Base-by-base conservation (phyloP, 2,797 vertebrate genomes). In the Oryzias dopingdopingensis region DNA sequence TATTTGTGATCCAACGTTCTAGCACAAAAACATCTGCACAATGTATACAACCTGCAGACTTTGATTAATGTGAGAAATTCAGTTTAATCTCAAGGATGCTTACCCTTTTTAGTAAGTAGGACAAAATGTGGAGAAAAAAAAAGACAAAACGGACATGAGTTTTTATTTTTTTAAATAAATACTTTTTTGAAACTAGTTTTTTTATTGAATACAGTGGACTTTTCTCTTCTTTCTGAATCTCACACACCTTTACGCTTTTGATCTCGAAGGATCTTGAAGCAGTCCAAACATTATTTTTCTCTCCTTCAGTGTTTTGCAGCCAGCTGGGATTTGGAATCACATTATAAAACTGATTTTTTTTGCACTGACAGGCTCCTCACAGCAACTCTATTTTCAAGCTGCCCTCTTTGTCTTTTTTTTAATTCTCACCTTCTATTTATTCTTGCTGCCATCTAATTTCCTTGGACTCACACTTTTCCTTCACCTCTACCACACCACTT, bases 401-500 rank as follows among this genome's bases (percentile, higher is more conserved):
- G 59, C 40, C 54, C 32, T 13, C 32, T 37, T 37, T 6, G 1
- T 26, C 24, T 32, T 32, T 12, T 32, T 37, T 77, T 74, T 58
- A 73, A 74, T 84, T 79, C 68, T 70, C 71, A 76, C 67, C 49
- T 72, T 51, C 52, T 44, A 16, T 50, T 70, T 42, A 40, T 72
- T 40, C 29, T 59, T 53, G n/a, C 58, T 79, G 60, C 69, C 49
- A 40, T 85, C 65, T 72, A 29, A 70, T 80, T 74, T 77, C 65
- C 60, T 74, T 67, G 51, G 72, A 67, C 78, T 74, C 75, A 23
- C 73, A 42, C 72, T 64, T 62, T 59, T 64, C 72, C 72, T 71
- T 82, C 83, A 84, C 80, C 79, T 88, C 81, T 73, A 81, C 79
- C 72, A 76, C 65, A 79, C 81, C 84, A 56, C 68, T 70, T 68